Evolutionary conservation across 2,113 vertebrate species (phyloP).

Genomic region (Oceanites oceanicus): DNA sequence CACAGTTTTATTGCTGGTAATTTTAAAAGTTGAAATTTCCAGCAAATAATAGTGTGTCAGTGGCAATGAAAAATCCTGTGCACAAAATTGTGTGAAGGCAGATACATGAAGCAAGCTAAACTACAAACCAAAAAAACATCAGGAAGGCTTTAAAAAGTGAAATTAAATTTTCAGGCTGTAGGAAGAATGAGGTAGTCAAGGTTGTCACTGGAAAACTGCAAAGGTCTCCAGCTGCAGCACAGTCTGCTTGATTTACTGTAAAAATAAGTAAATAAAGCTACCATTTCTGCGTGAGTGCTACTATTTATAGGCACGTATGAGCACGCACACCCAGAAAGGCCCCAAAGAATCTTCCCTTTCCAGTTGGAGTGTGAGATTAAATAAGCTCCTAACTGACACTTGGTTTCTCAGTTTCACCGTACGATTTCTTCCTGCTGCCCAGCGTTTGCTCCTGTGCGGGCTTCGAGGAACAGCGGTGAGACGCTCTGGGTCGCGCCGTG

Average conservation of each 20-base stretch:
- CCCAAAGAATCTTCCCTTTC: background rate
- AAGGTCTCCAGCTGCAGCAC: background rate
- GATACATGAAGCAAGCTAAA: background rate
- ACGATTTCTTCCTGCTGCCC: background rate
- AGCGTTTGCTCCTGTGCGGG: background rate
- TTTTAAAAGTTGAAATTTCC: background rate
- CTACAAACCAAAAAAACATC: too few species aligned
- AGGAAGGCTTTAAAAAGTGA: background rate
- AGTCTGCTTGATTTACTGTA: too few species aligned
- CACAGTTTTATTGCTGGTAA: background rate
- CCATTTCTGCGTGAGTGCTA: accelerated
- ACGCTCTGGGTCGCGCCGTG: accelerated
- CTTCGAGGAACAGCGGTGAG: background rate
- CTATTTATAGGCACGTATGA: background rate
- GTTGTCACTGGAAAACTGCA: background rate
- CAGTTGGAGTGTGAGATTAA: background rate
- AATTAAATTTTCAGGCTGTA: background rate
- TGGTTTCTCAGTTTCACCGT: background rate
- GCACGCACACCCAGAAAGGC: background rate
- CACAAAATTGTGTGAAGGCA: background rate
- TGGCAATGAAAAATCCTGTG: background rate
- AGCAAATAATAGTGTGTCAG: too few species aligned
- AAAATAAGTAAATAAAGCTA: background rate
- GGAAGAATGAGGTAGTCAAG: background rate
- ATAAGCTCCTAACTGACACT: background rate